Percentiles rank a stretch among this genome's conserved stretches.
Evolutionary conservation across 2,888 invertebrate genomes (phyloP).

Genomic region (Drosophila imparisetae): DNA sequence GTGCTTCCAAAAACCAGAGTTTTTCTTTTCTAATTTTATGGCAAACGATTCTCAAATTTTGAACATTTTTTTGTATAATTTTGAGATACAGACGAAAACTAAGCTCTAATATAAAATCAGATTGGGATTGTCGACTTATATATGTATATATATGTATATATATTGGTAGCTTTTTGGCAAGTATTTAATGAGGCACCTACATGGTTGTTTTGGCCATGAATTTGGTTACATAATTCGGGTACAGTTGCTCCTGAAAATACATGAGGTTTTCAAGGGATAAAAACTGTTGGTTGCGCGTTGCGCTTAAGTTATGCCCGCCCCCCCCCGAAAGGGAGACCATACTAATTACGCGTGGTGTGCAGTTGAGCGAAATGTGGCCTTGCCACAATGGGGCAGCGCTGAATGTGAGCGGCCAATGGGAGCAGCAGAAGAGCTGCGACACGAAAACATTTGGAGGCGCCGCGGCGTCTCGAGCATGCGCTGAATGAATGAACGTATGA

Average conservation of each 20-base stretch:
- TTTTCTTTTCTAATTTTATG: neutral
- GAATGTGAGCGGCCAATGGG: constrained; percentile 55
- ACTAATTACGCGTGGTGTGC: neutral
- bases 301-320: constrained; percentile 6
- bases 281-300: constrained; percentile 3
- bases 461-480: constrained; percentile 61
- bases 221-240: neutral
- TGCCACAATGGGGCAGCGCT: constrained; percentile 19
- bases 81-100: no score
- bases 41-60: neutral
- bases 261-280: neutral
- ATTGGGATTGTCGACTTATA: no score
- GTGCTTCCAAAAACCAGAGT: neutral
- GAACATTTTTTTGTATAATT: no score
- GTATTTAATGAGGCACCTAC: neutral
- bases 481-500: constrained; percentile 49
- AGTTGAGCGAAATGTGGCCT: constrained; percentile 8
- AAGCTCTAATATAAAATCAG: no score
- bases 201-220: neutral
- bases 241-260: neutral
- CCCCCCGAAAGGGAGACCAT: neutral
- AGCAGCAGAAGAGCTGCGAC: constrained; percentile 1
- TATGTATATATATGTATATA: no score
- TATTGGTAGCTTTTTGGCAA: neutral
- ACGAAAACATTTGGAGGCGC: constrained; percentile 23